A percentile compares a stretch with the other conserved stretches of the same genome.
These are phyloP conservation scores for Sphenopsis melanotis DNA, from an alignment of 2,797 vertebrate genomes.

Conservation along the genomic window DNA sequence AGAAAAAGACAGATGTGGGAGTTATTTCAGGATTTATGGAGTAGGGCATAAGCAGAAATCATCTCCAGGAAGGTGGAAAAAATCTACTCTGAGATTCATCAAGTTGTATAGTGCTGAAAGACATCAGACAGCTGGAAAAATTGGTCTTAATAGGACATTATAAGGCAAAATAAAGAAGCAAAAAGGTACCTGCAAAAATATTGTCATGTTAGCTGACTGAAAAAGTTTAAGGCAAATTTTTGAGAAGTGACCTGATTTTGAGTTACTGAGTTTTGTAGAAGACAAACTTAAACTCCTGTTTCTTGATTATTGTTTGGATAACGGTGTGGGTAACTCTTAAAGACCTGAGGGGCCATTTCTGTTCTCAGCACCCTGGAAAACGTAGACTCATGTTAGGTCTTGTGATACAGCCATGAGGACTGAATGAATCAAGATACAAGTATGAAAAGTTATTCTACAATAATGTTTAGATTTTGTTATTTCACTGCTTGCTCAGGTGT, in stretches of 20 bases:
- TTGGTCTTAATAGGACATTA: neutral
- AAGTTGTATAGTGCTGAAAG: neutral
- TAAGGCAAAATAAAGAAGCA: neutral
- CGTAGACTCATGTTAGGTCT: rapidly evolving
- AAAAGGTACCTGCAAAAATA: neutral
- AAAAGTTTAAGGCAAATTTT: neutral
- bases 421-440: neutral
- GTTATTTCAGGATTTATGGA: neutral
- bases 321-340: neutral
- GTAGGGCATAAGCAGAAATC: neutral
- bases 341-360: neutral
- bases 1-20: neutral
- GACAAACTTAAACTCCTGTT: neutral
- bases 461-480: neutral
- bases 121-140: neutral
- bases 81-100: neutral
- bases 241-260: neutral
- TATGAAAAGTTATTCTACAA: neutral
- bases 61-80: neutral
- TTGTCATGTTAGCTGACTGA: neutral
- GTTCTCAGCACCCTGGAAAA: neutral
- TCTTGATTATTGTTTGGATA: neutral
- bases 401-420: neutral
- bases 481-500: neutral
- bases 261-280: neutral